A percentile compares a stretch with the other conserved stretches of the same genome.
Conservation (phyloP, 1,140 invertebrate species). For the Drosophila guanche region DNA sequence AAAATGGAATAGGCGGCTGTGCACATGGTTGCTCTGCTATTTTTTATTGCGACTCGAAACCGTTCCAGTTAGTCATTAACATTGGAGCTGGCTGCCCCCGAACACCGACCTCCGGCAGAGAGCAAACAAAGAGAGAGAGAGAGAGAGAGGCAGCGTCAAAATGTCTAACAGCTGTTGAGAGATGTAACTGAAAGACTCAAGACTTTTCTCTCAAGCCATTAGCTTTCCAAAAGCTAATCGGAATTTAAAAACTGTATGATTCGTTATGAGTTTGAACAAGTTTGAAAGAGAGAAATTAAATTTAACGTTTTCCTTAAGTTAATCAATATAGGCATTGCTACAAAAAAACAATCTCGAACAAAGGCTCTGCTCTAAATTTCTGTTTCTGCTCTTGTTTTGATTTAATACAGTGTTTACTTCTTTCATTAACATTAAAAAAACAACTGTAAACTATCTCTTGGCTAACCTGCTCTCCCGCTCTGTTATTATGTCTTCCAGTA, state of each 20-base stretch:
- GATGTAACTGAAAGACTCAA: not conserved
- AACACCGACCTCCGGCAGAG: conserved; percentile 3
- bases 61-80: conserved; percentile 69
- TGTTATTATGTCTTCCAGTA: conserved; percentile 36
- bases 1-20: conserved; percentile 48
- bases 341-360: too few species aligned
- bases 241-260: not conserved
- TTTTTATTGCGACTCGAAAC: conserved; percentile 75
- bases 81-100: conserved; percentile 51
- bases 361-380: too few species aligned
- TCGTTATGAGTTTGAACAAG: too few species aligned
- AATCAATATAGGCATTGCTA: too few species aligned
- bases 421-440: too few species aligned
- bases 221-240: conserved; percentile 7
- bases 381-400: too few species aligned
- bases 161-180: conserved; percentile 52
- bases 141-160: conserved; percentile 13
- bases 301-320: too few species aligned
- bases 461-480: conserved; percentile 17
- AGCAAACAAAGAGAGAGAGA: conserved; percentile 8
- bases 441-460: not conserved
- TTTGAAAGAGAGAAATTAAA: too few species aligned
- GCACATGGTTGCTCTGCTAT: conserved; percentile 27
- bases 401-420: too few species aligned
- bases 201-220: not conserved